Conservation (phyloP, 2,797 vertebrate species). For the Poeciliopsis paucimaculata region DNA sequence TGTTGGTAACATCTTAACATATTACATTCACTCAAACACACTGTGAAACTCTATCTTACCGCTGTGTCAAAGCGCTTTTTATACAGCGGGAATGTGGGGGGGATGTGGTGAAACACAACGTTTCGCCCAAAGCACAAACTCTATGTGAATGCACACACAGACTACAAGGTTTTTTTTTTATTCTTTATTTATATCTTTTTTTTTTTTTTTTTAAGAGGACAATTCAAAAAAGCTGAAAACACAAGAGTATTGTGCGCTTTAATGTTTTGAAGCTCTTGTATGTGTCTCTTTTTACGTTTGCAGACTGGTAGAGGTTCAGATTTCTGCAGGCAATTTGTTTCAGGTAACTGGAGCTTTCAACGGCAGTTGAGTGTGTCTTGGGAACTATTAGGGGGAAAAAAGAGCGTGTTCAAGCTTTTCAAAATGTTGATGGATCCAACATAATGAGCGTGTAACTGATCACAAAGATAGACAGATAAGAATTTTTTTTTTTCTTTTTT, state of each 20-base stretch:
- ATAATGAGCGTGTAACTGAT: slow-evolving; percentile 81
- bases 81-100: slow-evolving; percentile 71
- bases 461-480: slow-evolving; percentile 78
- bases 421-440: slow-evolving; percentile 82
- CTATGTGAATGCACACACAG: slow-evolving; percentile 78
- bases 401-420: slow-evolving; percentile 77
- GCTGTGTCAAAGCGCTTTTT: slow-evolving; percentile 80
- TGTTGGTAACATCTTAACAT: slow-evolving; percentile 82
- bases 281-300: slow-evolving; percentile 76
- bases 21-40: slow-evolving; percentile 81
- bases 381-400: slow-evolving; percentile 80
- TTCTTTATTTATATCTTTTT: slow-evolving; percentile 71
- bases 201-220: slow-evolving; percentile 77
- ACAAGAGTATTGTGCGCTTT: slow-evolving; percentile 81
- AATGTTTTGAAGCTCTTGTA: slow-evolving; percentile 77
- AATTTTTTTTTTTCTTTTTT: slow-evolving; percentile 59
- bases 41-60: slow-evolving; percentile 83
- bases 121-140: slow-evolving; percentile 84
- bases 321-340: slow-evolving; percentile 88
- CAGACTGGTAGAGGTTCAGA: slow-evolving; percentile 73
- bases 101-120: slow-evolving; percentile 75
- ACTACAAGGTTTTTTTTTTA: slow-evolving; percentile 82
- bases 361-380: slow-evolving; percentile 80
- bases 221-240: slow-evolving; percentile 78
- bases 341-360: slow-evolving; percentile 86